Base-by-base conservation (phyloP, 1,140 invertebrate genomes). In the Zeugodacus cucurbitae region DNA sequence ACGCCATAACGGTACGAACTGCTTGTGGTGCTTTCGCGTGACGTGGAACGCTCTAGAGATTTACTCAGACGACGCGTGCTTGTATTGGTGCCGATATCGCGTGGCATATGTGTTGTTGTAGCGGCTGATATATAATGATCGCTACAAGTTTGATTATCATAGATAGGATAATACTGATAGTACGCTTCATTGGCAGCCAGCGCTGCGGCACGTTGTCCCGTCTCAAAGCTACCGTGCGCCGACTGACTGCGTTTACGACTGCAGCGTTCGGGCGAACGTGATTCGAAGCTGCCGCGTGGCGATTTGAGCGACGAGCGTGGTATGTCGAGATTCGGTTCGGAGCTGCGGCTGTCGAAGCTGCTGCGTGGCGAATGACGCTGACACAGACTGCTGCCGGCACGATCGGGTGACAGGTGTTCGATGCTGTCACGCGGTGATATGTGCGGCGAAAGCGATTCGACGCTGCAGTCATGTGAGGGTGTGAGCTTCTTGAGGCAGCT, bases 161-260 rank as follows among this genome's bases (percentile, higher is more conserved):
- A 92, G 32, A 93, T 92, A 57, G 92, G 92, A 89, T 93, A 93
- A 78, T 93, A 93, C 26, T 93, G 92, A 88, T 93, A 93, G 87
- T 91, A 90, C 48, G 92, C 91, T 89, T 93, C 92, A 29, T 85
- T 48, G 0, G 89, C 82, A n/a, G 85, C 88, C 17, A 82, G 8
- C 34, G 67, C 82, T 0, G 87, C 54, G 29, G 89, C 87, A 2
- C 59, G 67, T 32, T 91, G 89, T 34, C 91, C 91, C 17, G 90
- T 92, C 58, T 93, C 92, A 11, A 93, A 92, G 89, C 91, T 93
- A 20, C 92, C 91, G 57, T 93, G 93, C 20, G 93, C 93, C 1
- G 92, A 93, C 88, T 91, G 90, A 88, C 92, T 93, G 26, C 93
- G 89, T 89, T 93, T 93, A 0, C 92, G 89, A 0, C 89, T 88